These are phyloP conservation scores for Agraylea sexmaculata DNA, from an alignment of 1,140 invertebrate species.

Conservation along the genomic window DNA sequence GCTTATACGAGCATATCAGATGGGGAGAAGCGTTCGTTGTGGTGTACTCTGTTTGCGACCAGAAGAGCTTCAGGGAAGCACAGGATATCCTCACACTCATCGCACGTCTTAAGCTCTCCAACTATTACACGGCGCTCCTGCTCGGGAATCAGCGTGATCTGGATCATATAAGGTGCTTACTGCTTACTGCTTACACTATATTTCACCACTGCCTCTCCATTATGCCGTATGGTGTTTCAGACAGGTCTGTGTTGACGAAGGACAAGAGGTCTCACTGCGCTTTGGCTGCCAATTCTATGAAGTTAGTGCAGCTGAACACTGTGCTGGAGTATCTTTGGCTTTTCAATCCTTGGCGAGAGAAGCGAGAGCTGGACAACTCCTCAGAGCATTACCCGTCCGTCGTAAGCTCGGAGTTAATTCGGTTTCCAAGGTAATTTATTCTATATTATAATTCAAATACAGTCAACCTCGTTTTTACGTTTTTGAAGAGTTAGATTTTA, in stretches of 20 bases:
- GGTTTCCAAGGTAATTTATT: slow-evolving; percentile 52
- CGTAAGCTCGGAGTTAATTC: slow-evolving; percentile 65
- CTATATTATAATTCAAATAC: too few species aligned
- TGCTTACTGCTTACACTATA: slow-evolving; percentile 3
- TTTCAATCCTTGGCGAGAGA: slow-evolving; percentile 69
- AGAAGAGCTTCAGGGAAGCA: slow-evolving; percentile 61
- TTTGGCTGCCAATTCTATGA: slow-evolving; percentile 78
- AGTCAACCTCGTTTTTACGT: too few species aligned
- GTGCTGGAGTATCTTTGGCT: slow-evolving; percentile 61
- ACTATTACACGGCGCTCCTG: slow-evolving; percentile 60
- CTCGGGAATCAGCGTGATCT: slow-evolving; percentile 75
- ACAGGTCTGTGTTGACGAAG: slow-evolving; percentile 66
- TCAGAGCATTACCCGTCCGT: slow-evolving; percentile 56
- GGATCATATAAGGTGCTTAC: slow-evolving; percentile 56
- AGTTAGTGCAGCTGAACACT: slow-evolving; percentile 72
- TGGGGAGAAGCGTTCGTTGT: slow-evolving; percentile 79
- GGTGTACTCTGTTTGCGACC: slow-evolving; percentile 71
- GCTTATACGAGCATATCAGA: slow-evolving; percentile 60
- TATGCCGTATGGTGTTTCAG: too few species aligned
- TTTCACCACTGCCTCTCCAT: too few species aligned
- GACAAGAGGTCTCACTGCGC: slow-evolving; percentile 63
- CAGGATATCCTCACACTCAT: slow-evolving; percentile 59
- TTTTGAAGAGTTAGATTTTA: too few species aligned
- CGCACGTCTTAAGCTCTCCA: slow-evolving; percentile 52
- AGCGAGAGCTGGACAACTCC: slow-evolving; percentile 55